A percentile compares a stretch with the other conserved stretches of the same genome.
These are phyloP conservation scores for Athetis lepigone DNA, from an alignment of 2,888 invertebrate species.

Conservation along the genomic window DNA sequence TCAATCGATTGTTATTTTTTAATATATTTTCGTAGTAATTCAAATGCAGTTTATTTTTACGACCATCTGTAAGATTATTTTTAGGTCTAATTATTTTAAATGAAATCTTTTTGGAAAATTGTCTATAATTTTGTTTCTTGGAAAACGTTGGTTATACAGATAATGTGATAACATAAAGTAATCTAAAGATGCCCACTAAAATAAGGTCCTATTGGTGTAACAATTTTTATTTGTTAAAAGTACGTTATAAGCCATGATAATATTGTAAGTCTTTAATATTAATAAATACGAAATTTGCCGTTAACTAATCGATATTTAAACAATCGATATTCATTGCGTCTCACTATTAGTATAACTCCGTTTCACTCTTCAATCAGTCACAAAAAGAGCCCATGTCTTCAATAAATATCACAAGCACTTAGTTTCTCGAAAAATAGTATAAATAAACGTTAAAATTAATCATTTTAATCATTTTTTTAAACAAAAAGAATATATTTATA, in stretches of 20 bases:
- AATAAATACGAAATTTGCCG: no score
- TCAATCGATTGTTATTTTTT: slow-evolving; percentile 37
- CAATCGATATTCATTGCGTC: slow-evolving; percentile 28
- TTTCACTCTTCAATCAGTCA: slow-evolving; percentile 21
- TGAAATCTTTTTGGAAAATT: not conserved
- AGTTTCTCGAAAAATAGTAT: rapidly evolving
- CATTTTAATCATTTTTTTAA: rapidly evolving
- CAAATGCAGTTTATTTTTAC: not conserved
- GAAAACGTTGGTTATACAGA: no score
- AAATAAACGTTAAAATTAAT: rapidly evolving
- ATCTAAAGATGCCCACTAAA: not conserved
- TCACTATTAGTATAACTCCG: slow-evolving; percentile 54
- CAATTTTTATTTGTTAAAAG: not conserved
- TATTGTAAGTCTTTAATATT: no score
- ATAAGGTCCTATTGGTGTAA: not conserved
- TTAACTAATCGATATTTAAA: slow-evolving; percentile 53
- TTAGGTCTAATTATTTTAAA: not conserved
- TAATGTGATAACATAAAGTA: not conserved
- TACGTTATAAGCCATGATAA: no score
- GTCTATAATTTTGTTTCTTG: not conserved
- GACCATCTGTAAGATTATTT: not conserved
- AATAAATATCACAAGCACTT: no score
- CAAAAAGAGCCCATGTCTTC: rapidly evolving
- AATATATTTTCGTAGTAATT: not conserved
- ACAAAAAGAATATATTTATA: not conserved